A percentile compares a stretch with the other conserved stretches of the same genome.
phyloP scores from a whole-genome alignment of 1,140 invertebrate genomes.

The Battus philenor region DNA sequence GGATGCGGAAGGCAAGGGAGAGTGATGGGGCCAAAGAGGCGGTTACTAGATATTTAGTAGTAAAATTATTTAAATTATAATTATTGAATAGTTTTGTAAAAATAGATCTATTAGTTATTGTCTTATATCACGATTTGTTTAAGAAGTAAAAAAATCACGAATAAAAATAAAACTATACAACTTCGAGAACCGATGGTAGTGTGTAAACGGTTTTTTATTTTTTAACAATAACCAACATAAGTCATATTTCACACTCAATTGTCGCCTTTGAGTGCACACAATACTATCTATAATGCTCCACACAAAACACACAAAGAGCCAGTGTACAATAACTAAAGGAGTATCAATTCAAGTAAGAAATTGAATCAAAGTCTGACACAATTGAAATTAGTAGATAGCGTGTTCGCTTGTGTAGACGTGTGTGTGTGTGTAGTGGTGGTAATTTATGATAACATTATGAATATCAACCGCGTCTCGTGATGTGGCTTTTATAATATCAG shows the following conservation, averaged over 20 bases:
- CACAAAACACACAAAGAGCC: constrained; percentile 4
- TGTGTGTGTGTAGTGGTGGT: constrained; percentile 21
- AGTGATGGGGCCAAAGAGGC: too few species aligned
- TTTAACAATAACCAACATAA: constrained; percentile 15
- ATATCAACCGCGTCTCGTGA: constrained; percentile 1
- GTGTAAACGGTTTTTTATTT: constrained; percentile 1
- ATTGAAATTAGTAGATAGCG: constrained; percentile 32
- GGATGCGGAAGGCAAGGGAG: too few species aligned
- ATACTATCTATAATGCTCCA: constrained; percentile 19
- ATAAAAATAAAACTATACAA: too few species aligned
- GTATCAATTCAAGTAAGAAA: constrained; percentile 30
- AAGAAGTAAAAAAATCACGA: too few species aligned
- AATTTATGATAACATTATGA: constrained; percentile 31
- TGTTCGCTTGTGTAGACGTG: constrained; percentile 15
- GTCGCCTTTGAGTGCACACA: constrained; percentile 7
- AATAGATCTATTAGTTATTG: too few species aligned
- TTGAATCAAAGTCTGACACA: constrained; percentile 26
- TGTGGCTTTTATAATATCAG: constrained; percentile 1
- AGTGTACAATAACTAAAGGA: constrained; percentile 1
- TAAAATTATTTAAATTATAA: too few species aligned
- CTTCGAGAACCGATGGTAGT: not conserved
- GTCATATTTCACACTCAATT: constrained; percentile 17
- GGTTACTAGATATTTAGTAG: too few species aligned
- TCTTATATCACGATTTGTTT: too few species aligned
- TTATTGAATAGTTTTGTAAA: too few species aligned